A percentile compares a stretch with the other conserved stretches of the same genome.
Conservation (phyloP, 2,888 invertebrate genomes). For the Epistrophella euchroma region DNA sequence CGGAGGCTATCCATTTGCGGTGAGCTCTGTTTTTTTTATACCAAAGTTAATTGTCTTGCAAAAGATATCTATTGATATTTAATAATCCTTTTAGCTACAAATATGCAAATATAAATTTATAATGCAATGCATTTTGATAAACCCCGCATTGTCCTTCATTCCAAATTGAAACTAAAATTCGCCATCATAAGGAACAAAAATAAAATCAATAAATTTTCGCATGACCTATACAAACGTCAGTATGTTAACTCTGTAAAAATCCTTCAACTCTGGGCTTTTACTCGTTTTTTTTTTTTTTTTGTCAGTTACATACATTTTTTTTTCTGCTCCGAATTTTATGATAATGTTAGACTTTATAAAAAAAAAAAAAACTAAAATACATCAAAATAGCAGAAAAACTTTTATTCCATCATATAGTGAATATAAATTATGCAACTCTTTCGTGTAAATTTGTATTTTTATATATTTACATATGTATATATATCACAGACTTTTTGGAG, state of each 20-base stretch:
- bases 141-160: slow-evolving; percentile 16
- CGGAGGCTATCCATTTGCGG: too few species aligned
- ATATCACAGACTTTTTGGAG: slow-evolving; percentile 69
- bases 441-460: slow-evolving; percentile 7
- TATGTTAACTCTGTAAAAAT: slow-evolving; percentile 44
- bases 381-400: background rate
- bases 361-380: background rate
- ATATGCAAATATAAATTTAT: background rate
- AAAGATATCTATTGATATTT: background rate
- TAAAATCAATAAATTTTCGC: slow-evolving; percentile 63
- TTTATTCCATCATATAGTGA: slow-evolving; percentile 26
- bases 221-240: slow-evolving; percentile 68
- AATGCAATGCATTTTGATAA: slow-evolving; percentile 6
- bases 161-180: background rate
- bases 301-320: slow-evolving; percentile 1
- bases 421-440: slow-evolving; percentile 68
- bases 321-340: slow-evolving; percentile 3
- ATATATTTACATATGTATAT: slow-evolving; percentile 1
- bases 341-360: slow-evolving; percentile 28
- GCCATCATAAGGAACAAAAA: background rate
- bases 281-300: background rate
- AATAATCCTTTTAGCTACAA: background rate
- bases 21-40: too few species aligned
- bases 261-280: slow-evolving; percentile 30
- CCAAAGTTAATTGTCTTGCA: background rate